Conservation (phyloP, 2,113 vertebrate genomes). For the Takifugu flavidus region DNA sequence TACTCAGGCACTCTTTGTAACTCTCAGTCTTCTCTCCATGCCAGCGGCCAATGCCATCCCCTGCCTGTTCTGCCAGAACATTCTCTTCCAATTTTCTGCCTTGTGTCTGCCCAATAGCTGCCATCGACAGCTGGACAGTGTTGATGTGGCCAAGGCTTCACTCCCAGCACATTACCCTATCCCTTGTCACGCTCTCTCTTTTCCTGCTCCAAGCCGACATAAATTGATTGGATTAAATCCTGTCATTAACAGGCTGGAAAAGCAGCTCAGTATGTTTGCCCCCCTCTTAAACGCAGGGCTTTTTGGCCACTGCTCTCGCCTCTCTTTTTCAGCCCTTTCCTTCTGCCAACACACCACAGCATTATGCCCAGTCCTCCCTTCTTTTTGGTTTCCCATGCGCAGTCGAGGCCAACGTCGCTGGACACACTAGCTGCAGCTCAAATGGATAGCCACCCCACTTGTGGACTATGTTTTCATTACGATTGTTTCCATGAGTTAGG, state of each 20-base stretch:
- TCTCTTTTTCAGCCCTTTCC: slow-evolving; percentile 64
- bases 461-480: slow-evolving; percentile 41
- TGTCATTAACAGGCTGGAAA: slow-evolving; percentile 77
- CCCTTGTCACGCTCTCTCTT: slow-evolving; percentile 71
- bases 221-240: slow-evolving; percentile 79
- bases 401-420: slow-evolving; percentile 63
- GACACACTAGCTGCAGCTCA: slow-evolving; percentile 58
- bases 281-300: slow-evolving; percentile 63
- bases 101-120: slow-evolving; percentile 68
- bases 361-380: slow-evolving; percentile 63
- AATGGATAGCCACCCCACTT: slow-evolving; percentile 53
- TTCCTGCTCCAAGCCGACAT: slow-evolving; percentile 71
- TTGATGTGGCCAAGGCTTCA: slow-evolving; percentile 68
- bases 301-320: slow-evolving; percentile 59
- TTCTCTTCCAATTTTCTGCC: slow-evolving; percentile 76
- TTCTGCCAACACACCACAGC: slow-evolving; percentile 67
- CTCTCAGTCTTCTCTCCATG: slow-evolving; percentile 54
- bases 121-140: slow-evolving; percentile 73
- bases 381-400: slow-evolving; percentile 38
- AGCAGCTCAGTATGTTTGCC: slow-evolving; percentile 75
- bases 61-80: slow-evolving; percentile 67
- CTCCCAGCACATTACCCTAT: slow-evolving; percentile 72
- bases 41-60: slow-evolving; percentile 71
- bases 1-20: slow-evolving; percentile 58
- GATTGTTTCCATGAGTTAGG: slow-evolving; percentile 48